These are phyloP conservation scores for Carollia perspicillata DNA, from an alignment of 2,113 vertebrate genomes.

Conservation along the genomic window DNA sequence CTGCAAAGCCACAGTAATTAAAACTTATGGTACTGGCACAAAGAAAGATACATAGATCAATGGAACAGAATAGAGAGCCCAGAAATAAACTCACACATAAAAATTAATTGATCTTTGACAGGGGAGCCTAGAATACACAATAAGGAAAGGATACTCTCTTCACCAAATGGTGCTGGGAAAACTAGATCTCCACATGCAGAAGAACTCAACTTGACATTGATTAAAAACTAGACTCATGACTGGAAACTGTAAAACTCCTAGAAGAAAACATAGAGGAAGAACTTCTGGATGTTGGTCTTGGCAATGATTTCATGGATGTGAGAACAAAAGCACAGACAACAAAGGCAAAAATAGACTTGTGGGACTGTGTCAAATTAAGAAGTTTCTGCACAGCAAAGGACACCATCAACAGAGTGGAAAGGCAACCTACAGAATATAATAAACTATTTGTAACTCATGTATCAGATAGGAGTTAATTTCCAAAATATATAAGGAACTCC, in stretches of 20 bases:
- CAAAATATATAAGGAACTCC: background rate
- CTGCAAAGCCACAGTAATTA: background rate
- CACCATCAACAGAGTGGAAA: background rate
- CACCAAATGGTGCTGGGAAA: background rate
- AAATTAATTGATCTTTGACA: background rate
- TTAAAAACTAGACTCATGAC: background rate
- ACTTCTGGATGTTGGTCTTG: background rate
- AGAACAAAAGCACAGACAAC: background rate
- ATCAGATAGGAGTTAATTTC: background rate
- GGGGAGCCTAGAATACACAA: background rate
- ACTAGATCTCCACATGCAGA: background rate
- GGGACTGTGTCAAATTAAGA: background rate
- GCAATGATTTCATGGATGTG: background rate
- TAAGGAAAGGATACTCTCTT: background rate
- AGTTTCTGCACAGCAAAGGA: background rate
- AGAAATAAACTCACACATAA: background rate
- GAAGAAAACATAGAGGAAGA: background rate
- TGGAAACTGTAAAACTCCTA: background rate
- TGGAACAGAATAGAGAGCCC: background rate
- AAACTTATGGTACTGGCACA: background rate
- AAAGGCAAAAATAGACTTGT: background rate
- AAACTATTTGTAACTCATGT: background rate
- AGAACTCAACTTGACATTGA: background rate
- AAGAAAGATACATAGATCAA: background rate
- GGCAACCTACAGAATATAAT: background rate